Conservation (phyloP, 1,140 invertebrate genomes). For the Drosophila nikananu region DNA sequence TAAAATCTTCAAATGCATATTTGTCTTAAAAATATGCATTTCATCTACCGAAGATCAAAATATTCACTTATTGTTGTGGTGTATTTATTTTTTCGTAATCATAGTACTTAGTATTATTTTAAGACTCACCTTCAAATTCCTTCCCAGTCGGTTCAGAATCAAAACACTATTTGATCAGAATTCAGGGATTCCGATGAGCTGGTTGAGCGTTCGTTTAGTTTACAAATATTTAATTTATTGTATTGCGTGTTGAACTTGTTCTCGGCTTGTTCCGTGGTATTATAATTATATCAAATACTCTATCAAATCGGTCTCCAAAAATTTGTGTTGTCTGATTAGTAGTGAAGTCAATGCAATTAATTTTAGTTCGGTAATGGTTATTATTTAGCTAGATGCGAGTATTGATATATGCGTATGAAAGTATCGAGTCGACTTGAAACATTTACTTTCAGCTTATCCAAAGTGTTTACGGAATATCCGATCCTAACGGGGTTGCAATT, state of each 20-base stretch:
- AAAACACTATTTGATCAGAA: constrained; percentile 54
- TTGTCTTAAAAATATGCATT: too few species aligned
- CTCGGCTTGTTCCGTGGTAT: constrained; percentile 22
- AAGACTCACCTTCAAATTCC: constrained; percentile 55
- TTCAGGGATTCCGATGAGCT: constrained; percentile 58
- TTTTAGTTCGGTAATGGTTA: constrained; percentile 63
- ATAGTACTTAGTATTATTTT: not conserved
- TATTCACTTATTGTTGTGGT: not conserved
- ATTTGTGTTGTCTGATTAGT: constrained; percentile 26
- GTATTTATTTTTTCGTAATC: not conserved
- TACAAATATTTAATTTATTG: constrained; percentile 69
- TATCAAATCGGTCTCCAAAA: constrained; percentile 56
- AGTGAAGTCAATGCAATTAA: constrained; percentile 62
- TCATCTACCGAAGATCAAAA: too few species aligned
- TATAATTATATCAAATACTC: constrained; percentile 40
- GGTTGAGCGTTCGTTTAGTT: constrained; percentile 50
- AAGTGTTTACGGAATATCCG: constrained; percentile 7
- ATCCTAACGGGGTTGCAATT: constrained; percentile 24
- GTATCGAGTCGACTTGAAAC: constrained; percentile 36
- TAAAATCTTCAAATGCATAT: not conserved
- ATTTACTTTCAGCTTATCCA: constrained; percentile 28
- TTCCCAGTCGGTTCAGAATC: constrained; percentile 30
- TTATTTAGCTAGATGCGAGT: constrained; percentile 43
- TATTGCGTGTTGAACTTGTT: constrained; percentile 38
- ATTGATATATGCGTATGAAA: constrained; percentile 65